A percentile compares a stretch with the other conserved stretches of the same genome.
phyloP scores from a whole-genome alignment of 2,888 invertebrate species.

The Dynastes maya region DNA sequence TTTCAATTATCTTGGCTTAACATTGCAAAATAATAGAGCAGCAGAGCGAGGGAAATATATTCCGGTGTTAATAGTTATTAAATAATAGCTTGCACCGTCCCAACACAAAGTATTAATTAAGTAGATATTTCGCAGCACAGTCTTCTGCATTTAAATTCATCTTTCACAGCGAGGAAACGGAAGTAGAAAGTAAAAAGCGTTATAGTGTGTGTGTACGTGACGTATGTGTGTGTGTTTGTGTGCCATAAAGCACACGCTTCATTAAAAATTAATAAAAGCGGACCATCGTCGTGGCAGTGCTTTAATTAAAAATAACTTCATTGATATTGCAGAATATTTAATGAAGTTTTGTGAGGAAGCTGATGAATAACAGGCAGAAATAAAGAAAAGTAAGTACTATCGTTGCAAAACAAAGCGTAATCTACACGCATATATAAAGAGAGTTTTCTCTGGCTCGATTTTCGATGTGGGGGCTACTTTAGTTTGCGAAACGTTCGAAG shows the following conservation, averaged over 20 bases:
- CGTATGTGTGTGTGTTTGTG: not conserved
- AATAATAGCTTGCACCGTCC: not conserved
- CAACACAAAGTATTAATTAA: not conserved
- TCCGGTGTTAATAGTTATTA: conserved; percentile 34
- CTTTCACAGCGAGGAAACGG: not conserved
- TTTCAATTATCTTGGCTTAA: conserved; percentile 27
- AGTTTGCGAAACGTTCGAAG: too few species aligned
- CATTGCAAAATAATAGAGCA: not conserved
- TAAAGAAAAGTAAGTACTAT: too few species aligned
- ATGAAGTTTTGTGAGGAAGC: conserved; percentile 12
- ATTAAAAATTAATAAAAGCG: conserved; percentile 38
- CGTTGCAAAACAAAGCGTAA: too few species aligned
- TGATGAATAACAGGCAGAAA: not conserved
- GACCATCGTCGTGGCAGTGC: conserved; percentile 10
- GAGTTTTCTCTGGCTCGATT: too few species aligned
- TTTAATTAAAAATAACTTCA: conserved; percentile 32
- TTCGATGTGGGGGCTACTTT: too few species aligned
- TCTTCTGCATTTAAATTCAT: conserved; percentile 3
- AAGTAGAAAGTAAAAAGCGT: not conserved
- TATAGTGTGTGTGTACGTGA: not conserved
- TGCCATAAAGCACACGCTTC: conserved; percentile 9
- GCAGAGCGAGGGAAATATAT: conserved; percentile 6
- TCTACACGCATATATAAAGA: too few species aligned
- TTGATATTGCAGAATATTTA: conserved; percentile 27
- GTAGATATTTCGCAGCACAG: not conserved